Percentiles rank a stretch among this genome's conserved stretches.
phyloP scores from a whole-genome alignment of 2,113 vertebrate species.

The Camelus bactrianus region DNA sequence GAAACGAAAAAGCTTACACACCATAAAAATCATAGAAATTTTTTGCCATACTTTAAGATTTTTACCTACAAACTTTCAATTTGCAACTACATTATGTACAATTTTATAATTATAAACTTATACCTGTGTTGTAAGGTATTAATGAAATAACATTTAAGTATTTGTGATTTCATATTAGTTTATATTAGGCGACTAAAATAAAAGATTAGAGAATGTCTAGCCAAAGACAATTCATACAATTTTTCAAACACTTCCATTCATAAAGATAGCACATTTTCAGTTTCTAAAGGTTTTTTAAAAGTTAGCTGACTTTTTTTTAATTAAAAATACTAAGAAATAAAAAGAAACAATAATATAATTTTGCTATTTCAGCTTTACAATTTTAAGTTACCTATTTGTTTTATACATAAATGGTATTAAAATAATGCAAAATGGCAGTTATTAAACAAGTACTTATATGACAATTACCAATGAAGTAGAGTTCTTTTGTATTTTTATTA shows the following conservation, averaged over 20 bases:
- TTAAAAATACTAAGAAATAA: slow-evolving; percentile 22
- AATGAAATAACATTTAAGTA: slow-evolving; percentile 21
- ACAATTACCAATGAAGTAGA: not conserved
- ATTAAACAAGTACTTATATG: not conserved
- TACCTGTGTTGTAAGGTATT: not conserved
- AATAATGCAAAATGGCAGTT: not conserved
- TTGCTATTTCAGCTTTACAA: slow-evolving; percentile 25
- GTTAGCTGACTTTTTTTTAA: not conserved
- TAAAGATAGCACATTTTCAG: not conserved
- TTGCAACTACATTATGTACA: not conserved
- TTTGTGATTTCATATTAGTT: not conserved
- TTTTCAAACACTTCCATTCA: slow-evolving; percentile 35
- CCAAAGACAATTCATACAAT: not conserved
- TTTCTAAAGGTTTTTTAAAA: not conserved
- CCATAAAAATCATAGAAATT: not conserved
- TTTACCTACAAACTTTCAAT: not conserved
- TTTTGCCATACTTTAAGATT: not conserved
- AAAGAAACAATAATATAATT: not conserved
- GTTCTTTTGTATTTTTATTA: not conserved
- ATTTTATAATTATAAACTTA: slow-evolving; percentile 2
- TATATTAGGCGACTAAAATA: not conserved
- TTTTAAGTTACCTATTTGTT: slow-evolving; percentile 35
- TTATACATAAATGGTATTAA: not conserved
- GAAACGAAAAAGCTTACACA: slow-evolving; percentile 2
- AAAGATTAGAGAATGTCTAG: not conserved